Evolutionary conservation across 1,140 invertebrate species (phyloP), one percentile per base, ranked within the genome.

Genomic region (Scaptomyza montana): DNA sequence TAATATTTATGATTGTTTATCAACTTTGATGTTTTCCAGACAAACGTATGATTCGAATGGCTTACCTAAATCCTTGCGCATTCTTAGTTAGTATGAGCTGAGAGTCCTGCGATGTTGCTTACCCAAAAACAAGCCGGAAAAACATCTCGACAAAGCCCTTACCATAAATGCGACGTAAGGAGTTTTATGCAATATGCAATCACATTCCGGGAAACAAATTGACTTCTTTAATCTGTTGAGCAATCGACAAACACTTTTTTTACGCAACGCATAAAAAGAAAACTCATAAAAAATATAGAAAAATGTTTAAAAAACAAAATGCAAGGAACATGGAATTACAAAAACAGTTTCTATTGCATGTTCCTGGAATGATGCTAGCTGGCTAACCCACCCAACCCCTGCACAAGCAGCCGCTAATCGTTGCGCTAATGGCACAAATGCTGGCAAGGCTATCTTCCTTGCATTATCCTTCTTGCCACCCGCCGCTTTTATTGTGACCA

Each of bases 401-500:
- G 63, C 46, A 53, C 55, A 74, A 72, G 65, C 78, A 43, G 39
- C 39, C 82, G 72, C 75, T 86, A 86, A 86, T 87, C 71, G 82
- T 25, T 68, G 36, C 77, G 82, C 82, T 86, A 86, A 86, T 86
- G 78, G 81, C 74, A 57, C 41, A 47, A 63, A 63, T 49, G 67
- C 33, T 57, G 25, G 66, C 80, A 72, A 57, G 72, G 68, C 70
- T 87, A 78, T 43, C 12, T 65, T 36, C 66, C 67, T 57, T 55
- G 59, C 70, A 78, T 87, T 86, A 77, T 77, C 69, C 81, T 80
- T 63, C 78, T 77, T 63, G 82, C 84, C 82, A 89, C 82, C 82
- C 82, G 82, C 57, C 84, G 84, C 64, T 75, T 82, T 89, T 84
- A 84, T 87, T 87, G 79, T 82, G 80, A 87, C 84, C 84, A 87